Evolutionary conservation across 2,113 vertebrate genomes (phyloP).

Genomic region (Anolis sagrei): DNA sequence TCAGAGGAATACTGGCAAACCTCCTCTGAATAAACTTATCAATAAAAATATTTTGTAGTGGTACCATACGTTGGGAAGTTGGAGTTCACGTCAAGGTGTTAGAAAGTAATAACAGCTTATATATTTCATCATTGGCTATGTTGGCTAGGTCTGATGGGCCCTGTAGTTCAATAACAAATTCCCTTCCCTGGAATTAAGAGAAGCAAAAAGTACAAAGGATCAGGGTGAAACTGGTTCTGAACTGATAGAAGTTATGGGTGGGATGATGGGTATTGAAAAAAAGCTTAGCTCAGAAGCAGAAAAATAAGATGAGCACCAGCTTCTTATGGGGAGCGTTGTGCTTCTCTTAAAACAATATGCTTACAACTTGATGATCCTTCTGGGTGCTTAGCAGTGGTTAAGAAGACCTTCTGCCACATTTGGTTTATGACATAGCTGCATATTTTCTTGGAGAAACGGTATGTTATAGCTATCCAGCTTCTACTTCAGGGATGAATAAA

Average conservation of each 20-base stretch:
- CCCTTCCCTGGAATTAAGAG: no score
- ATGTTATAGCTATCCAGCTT: not conserved
- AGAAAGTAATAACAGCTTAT: no score
- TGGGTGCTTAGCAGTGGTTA: not conserved
- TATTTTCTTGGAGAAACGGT: not conserved
- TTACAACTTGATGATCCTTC: not conserved
- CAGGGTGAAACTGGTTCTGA: not conserved
- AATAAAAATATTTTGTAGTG: no score
- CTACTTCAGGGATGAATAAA: not conserved
- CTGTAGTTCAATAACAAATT: no score
- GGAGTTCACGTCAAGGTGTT: no score
- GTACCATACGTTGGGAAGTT: no score
- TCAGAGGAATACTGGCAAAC: no score
- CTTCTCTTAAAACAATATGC: no score
- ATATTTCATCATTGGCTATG: not conserved
- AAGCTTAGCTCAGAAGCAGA: not conserved
- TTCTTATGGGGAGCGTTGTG: not conserved
- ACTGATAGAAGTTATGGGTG: not conserved
- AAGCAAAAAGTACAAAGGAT: not conserved
- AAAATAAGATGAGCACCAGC: not conserved
- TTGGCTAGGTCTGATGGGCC: no score
- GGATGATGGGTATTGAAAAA: not conserved
- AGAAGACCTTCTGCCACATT: not conserved
- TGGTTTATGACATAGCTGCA: not conserved
- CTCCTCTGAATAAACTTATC: no score